Conservation (phyloP, 2,888 invertebrate species). For the Agonum fuliginosum region DNA sequence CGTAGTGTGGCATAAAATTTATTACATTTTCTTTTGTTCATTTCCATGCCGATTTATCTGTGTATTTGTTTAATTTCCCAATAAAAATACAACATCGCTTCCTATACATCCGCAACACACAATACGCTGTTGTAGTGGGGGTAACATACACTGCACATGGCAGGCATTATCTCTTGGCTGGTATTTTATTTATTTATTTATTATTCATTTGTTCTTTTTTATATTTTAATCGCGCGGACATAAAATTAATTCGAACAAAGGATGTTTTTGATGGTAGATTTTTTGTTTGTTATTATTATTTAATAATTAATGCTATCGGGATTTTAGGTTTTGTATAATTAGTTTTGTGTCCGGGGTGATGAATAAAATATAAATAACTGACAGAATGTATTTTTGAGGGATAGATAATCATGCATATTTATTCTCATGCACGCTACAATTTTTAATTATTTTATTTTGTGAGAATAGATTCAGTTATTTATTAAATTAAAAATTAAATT, state of each 20-base stretch:
- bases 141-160: slow-evolving; percentile 14
- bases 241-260: slow-evolving; percentile 39
- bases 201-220: slow-evolving; percentile 42
- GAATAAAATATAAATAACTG: too few species aligned
- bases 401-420: too few species aligned
- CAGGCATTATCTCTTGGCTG: slow-evolving; percentile 28
- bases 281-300: slow-evolving; percentile 37
- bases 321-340: not conserved
- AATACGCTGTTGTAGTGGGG: slow-evolving; percentile 26
- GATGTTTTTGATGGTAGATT: slow-evolving; percentile 31
- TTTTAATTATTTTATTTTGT: too few species aligned
- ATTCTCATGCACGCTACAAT: too few species aligned
- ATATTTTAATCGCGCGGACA: slow-evolving; percentile 34
- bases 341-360: not conserved
- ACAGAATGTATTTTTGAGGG: too few species aligned
- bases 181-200: slow-evolving; percentile 40
- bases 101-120: slow-evolving; percentile 13
- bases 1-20: slow-evolving; percentile 31
- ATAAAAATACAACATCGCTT: slow-evolving; percentile 38
- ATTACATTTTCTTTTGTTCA: slow-evolving; percentile 49
- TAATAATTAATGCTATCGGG: not conserved
- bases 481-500: too few species aligned
- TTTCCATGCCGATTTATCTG: slow-evolving; percentile 44
- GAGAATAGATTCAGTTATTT: too few species aligned
- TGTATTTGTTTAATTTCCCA: slow-evolving; percentile 46